Evolutionary conservation across 2,797 vertebrate genomes (phyloP).

Genomic region (Nyctibius grandis): DNA sequence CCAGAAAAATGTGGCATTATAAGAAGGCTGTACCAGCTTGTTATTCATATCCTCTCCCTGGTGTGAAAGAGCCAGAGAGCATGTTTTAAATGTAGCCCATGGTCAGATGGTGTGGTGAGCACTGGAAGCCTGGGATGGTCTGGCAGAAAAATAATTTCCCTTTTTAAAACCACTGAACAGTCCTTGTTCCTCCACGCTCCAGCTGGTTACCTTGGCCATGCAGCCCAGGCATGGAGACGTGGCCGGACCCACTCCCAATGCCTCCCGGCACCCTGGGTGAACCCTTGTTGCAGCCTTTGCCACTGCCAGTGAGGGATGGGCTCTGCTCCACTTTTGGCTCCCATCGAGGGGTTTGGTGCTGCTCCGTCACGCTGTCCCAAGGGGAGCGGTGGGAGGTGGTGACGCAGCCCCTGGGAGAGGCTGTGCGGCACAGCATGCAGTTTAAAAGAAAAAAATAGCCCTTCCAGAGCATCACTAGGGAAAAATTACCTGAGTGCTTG

Average conservation of each 20-base stretch:
- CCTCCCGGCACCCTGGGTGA: neutral
- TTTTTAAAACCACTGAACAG: constrained; percentile 31
- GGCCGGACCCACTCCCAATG: neutral
- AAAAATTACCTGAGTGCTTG: neutral
- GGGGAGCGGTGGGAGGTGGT: neutral
- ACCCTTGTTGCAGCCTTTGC: neutral
- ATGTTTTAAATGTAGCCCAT: neutral
- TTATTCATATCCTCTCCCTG: neutral
- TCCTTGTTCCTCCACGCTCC: neutral
- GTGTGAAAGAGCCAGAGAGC: neutral
- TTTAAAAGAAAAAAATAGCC: neutral
- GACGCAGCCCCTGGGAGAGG: neutral
- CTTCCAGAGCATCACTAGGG: neutral
- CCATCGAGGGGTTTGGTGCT: fast-evolving
- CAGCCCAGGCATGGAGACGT: fast-evolving
- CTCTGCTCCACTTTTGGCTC: neutral
- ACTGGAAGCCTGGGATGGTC: neutral
- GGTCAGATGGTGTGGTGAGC: constrained; percentile 4
- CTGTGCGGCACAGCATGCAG: neutral
- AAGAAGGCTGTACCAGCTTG: neutral
- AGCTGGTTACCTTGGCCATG: neutral
- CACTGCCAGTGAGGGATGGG: fast-evolving
- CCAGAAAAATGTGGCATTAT: neutral
- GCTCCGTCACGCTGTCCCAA: fast-evolving
- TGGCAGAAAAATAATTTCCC: constrained; percentile 40